These are phyloP conservation scores for Caenorhabditis plicata DNA, from an alignment of 2,888 invertebrate genomes.

Conservation along the genomic window DNA sequence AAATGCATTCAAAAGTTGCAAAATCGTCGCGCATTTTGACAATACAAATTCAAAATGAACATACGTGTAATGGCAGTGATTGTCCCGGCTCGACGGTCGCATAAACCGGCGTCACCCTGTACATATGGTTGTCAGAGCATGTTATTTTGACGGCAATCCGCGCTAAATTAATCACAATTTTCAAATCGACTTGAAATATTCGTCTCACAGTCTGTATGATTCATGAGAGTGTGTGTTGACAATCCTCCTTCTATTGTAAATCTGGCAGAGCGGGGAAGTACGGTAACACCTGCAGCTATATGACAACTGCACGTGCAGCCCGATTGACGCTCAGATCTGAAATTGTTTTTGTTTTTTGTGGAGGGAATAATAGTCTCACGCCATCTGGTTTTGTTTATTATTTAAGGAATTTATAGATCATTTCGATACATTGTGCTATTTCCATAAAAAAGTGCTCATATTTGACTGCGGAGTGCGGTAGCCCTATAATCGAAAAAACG, in stretches of 20 bases:
- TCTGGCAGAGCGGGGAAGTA: slow-evolving; percentile 33
- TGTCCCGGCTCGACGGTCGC: slow-evolving; percentile 58
- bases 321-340: slow-evolving; percentile 38
- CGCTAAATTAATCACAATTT: slow-evolving; percentile 9
- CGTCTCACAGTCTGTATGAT: slow-evolving; percentile 35
- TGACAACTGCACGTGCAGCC: slow-evolving; percentile 45
- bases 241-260: slow-evolving; percentile 40
- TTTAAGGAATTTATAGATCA: background rate
- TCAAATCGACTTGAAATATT: background rate
- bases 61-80: slow-evolving; percentile 53
- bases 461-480: no score
- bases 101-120: slow-evolving; percentile 60
- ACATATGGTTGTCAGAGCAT: slow-evolving; percentile 59
- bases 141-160: slow-evolving; percentile 62
- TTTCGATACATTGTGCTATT: background rate
- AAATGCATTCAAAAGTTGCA: background rate
- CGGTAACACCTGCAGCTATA: slow-evolving; percentile 38
- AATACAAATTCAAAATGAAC: background rate
- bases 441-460: background rate
- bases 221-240: slow-evolving; percentile 41
- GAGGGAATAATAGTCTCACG: no score
- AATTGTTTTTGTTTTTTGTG: no score
- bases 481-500: no score
- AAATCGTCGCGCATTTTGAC: background rate
- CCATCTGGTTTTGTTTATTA: no score